Conservation (phyloP, 1,140 invertebrate species). For the Listronotus bonariensis region DNA sequence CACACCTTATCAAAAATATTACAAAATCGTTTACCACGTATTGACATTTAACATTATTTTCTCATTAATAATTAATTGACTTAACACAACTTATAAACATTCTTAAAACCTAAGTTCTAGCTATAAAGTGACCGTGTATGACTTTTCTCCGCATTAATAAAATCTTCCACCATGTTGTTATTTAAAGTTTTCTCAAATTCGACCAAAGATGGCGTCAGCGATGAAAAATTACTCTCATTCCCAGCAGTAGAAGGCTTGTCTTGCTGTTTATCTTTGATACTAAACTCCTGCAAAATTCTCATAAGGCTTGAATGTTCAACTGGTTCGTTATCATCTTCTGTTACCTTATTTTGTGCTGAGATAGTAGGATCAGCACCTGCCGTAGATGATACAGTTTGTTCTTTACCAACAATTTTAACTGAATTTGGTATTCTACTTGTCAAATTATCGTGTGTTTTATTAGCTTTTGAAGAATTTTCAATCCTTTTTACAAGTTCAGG, state of each 20-base stretch:
- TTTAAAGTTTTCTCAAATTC: slow-evolving; percentile 40
- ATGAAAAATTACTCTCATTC: slow-evolving; percentile 29
- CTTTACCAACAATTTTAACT: no score
- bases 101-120: background rate
- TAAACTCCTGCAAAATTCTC: slow-evolving; percentile 49
- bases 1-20: no score
- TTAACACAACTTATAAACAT: no score
- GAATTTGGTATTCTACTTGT: no score
- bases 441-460: no score
- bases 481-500: no score
- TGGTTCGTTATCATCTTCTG: slow-evolving; percentile 12
- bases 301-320: slow-evolving; percentile 50
- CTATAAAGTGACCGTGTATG: slow-evolving; percentile 24
- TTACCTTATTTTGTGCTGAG: slow-evolving; percentile 18
- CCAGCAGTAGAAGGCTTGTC: slow-evolving; percentile 11
- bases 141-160: slow-evolving; percentile 41
- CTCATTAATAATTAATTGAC: no score
- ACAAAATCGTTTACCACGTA: no score
- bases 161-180: slow-evolving; percentile 37
- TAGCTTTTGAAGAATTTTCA: no score
- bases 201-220: slow-evolving; percentile 32
- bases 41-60: no score
- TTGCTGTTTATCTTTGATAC: slow-evolving; percentile 43
- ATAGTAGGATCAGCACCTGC: background rate
- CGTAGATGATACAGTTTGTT: no score